Conservation (phyloP, 2,797 vertebrate species). For the Trichosurus vulpecula region DNA sequence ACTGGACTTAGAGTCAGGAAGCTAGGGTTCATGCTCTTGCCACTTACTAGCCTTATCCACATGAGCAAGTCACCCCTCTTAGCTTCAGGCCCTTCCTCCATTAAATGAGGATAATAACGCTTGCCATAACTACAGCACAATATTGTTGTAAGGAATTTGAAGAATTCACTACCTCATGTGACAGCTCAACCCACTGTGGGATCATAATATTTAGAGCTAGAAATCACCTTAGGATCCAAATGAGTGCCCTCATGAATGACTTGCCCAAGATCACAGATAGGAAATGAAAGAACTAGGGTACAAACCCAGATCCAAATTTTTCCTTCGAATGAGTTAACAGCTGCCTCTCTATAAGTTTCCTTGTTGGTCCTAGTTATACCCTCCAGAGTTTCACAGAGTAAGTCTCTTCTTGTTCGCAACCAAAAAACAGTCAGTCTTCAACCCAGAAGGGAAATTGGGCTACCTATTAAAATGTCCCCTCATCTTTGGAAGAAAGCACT, state of each 20-base stretch:
- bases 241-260: neutral
- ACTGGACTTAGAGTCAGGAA: neutral
- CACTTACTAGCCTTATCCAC: neutral
- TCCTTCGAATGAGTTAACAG: neutral
- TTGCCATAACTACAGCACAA: neutral
- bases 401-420: neutral
- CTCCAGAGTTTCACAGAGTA: neutral
- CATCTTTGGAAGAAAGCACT: neutral
- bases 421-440: neutral
- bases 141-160: constrained; percentile 28
- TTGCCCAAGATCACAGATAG: neutral
- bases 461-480: neutral
- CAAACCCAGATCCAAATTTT: neutral
- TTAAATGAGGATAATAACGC: neutral
- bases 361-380: neutral
- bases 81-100: neutral
- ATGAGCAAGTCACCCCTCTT: neutral
- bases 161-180: constrained; percentile 1
- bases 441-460: neutral
- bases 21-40: neutral
- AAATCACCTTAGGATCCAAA: neutral
- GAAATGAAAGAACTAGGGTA: neutral
- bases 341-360: neutral
- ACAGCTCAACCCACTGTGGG: neutral
- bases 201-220: constrained; percentile 4